Conservation (phyloP, 2,888 invertebrate species). For the Clostera curtula region DNA sequence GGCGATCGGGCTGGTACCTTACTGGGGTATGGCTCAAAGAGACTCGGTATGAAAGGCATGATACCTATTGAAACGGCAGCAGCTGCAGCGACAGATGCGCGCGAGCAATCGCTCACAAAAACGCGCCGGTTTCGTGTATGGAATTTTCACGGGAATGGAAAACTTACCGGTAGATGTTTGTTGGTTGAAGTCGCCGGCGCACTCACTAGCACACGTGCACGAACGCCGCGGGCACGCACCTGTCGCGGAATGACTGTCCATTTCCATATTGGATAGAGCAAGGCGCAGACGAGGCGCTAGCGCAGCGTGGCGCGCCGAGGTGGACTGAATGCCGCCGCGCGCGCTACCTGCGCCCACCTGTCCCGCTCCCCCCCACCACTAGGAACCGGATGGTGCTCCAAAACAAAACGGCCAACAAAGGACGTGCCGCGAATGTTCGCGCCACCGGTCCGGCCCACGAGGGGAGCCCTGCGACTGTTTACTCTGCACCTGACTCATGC, state of each 20-base stretch:
- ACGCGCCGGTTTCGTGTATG: slow-evolving; percentile 32
- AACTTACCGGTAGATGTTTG: slow-evolving; percentile 46
- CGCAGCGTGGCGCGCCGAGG: slow-evolving; percentile 60
- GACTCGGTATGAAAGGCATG: slow-evolving; percentile 50
- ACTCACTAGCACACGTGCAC: slow-evolving; percentile 73
- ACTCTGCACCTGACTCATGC: slow-evolving; percentile 59
- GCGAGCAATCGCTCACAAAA: slow-evolving; percentile 51
- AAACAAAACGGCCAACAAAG: slow-evolving; percentile 74
- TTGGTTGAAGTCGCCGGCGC: slow-evolving; percentile 46
- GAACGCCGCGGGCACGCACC: slow-evolving; percentile 67
- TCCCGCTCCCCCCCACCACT: slow-evolving; percentile 65
- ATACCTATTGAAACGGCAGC: slow-evolving; percentile 55
- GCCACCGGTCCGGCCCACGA: slow-evolving; percentile 50
- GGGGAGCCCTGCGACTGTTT: slow-evolving; percentile 45
- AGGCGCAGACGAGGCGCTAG: slow-evolving; percentile 56
- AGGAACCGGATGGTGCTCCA: slow-evolving; percentile 74
- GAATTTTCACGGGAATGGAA: slow-evolving; percentile 33
- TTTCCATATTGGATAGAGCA: slow-evolving; percentile 59
- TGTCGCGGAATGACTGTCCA: slow-evolving; percentile 70
- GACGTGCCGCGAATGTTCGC: slow-evolving; percentile 72
- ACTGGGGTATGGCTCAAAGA: slow-evolving; percentile 8
- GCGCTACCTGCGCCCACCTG: slow-evolving; percentile 71
- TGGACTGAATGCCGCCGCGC: slow-evolving; percentile 62
- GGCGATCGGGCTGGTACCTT: slow-evolving; percentile 18
- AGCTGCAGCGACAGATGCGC: slow-evolving; percentile 70